phyloP scores from a whole-genome alignment of 2,113 vertebrate genomes.

The Planiliza haematocheilus region DNA sequence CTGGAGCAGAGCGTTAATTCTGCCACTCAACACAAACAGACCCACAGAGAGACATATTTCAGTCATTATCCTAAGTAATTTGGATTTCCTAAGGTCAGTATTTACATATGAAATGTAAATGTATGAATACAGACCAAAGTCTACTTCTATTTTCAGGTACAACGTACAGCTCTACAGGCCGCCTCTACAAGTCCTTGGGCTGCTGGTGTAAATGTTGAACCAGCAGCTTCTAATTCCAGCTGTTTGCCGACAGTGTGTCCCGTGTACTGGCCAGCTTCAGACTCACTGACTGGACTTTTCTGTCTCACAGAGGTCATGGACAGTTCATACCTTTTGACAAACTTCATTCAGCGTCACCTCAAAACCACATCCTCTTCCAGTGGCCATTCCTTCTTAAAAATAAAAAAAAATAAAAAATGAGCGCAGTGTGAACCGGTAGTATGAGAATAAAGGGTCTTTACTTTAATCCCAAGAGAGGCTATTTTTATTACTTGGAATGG shows the following conservation, averaged over 20 bases:
- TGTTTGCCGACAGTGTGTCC: slow-evolving; percentile 40
- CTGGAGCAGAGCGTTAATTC: too few species aligned
- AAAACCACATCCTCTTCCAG: slow-evolving; percentile 67
- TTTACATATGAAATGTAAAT: too few species aligned
- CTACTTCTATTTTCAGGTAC: background rate
- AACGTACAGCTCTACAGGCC: background rate
- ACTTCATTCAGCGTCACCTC: slow-evolving; percentile 49
- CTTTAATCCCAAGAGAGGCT: background rate
- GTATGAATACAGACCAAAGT: too few species aligned
- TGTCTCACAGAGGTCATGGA: slow-evolving; percentile 53
- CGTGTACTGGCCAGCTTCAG: background rate
- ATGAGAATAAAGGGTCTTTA: slow-evolving; percentile 38
- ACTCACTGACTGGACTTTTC: slow-evolving; percentile 39
- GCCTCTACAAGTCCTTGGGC: slow-evolving; percentile 1
- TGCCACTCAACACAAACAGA: background rate
- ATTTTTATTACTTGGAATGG: slow-evolving; percentile 14
- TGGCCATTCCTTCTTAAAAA: slow-evolving; percentile 33
- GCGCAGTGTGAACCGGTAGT: slow-evolving; percentile 34
- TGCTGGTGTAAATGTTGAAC: slow-evolving; percentile 35
- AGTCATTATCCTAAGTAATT: too few species aligned
- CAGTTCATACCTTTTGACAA: slow-evolving; percentile 67
- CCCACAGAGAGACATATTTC: too few species aligned
- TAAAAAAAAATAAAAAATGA: slow-evolving; percentile 4
- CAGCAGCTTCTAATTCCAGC: slow-evolving; percentile 46
- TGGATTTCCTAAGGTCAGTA: too few species aligned